phyloP scores from a whole-genome alignment of 2,113 vertebrate genomes.

The Ascaphus truei region DNA sequence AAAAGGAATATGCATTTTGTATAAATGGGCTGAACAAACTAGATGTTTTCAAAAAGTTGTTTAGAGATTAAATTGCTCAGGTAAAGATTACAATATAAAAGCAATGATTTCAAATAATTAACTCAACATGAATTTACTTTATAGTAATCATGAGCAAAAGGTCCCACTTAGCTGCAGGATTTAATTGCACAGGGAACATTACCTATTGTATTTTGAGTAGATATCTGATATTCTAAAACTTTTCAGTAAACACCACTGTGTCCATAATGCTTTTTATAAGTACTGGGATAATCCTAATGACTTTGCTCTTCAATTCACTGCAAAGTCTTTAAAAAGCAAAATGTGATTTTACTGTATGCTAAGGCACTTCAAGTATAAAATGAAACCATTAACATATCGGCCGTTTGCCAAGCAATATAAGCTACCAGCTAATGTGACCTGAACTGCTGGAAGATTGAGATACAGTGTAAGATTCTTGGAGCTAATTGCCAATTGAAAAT shows the following conservation, averaged over 20 bases:
- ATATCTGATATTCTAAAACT: constrained; percentile 1
- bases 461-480: neutral
- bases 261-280: neutral
- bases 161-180: neutral
- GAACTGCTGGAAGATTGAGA: constrained; percentile 1
- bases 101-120: constrained; percentile 17
- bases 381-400: neutral
- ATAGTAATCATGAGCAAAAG: neutral
- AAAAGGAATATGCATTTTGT: constrained; percentile 9
- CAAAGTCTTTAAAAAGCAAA: neutral
- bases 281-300: neutral
- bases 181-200: constrained; percentile 12
- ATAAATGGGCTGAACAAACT: neutral
- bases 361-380: neutral
- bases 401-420: neutral
- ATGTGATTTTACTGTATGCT: neutral
- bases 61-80: neutral
- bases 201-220: neutral
- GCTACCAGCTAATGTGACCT: neutral
- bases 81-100: constrained; percentile 1
- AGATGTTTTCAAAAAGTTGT: neutral
- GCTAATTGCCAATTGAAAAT: neutral
- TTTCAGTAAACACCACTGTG: neutral
- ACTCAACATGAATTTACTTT: neutral
- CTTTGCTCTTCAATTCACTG: neutral